These are phyloP conservation scores for Eremophila alpestris DNA, from an alignment of 2,797 vertebrate genomes.

Conservation along the genomic window DNA sequence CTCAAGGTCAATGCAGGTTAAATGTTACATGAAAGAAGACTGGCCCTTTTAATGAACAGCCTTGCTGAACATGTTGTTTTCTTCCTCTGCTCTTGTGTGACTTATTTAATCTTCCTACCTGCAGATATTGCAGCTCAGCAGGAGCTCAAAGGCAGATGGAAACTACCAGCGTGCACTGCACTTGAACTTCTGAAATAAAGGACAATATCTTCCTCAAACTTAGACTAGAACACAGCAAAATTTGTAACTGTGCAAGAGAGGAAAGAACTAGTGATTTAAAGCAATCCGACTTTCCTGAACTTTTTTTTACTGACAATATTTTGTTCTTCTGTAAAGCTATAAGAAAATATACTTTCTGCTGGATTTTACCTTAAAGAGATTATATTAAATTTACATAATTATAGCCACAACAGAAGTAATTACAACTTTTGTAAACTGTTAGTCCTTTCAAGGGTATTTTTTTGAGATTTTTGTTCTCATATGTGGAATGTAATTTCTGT, in stretches of 20 bases:
- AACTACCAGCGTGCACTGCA: background rate
- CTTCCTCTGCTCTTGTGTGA: background rate
- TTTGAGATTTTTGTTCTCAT: background rate
- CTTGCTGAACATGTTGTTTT: background rate
- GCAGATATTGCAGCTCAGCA: constrained; percentile 19
- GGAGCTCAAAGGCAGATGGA: constrained; percentile 3
- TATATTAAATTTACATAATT: background rate
- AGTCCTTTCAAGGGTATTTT: background rate
- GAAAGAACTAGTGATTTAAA: background rate
- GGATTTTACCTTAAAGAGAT: background rate
- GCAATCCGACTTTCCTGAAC: background rate
- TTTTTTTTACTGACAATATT: background rate
- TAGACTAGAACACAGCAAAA: background rate
- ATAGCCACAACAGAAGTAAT: background rate
- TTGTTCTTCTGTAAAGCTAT: background rate
- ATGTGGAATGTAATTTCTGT: background rate
- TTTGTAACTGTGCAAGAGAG: background rate
- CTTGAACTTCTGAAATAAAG: constrained; percentile 6
- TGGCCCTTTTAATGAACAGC: background rate
- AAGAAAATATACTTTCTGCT: background rate
- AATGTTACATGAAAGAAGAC: background rate
- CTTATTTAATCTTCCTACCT: constrained; percentile 6
- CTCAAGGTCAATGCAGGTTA: background rate
- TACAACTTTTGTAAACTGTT: background rate
- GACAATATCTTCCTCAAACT: background rate